Evolutionary conservation across 2,113 vertebrate species (phyloP), one percentile per base, ranked within the genome.

Genomic region (Alectura lathami): DNA sequence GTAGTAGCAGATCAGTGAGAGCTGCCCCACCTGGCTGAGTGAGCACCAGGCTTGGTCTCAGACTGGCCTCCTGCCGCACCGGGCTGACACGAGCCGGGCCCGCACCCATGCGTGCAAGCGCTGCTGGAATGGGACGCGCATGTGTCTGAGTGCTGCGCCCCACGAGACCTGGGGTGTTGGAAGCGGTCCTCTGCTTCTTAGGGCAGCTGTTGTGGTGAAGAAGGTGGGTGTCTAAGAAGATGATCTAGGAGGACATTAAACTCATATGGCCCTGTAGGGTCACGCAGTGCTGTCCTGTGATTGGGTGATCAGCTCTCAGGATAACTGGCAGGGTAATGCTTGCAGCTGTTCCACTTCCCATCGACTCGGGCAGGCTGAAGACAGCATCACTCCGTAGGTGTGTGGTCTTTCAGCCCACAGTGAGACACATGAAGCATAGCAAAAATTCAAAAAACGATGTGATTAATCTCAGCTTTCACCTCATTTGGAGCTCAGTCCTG

Each of bases 31-130:
- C 26, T 6, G 5, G 27, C 36, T 45, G 14, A 15, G 43, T 51
- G 38, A 18, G 20, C 0, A 2, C 42, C 0, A 2, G 3, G 6
- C 16, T 26, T 27, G 40, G 14, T 56, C 32, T 74, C 17, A 21
- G 70, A 42, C 2, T 60, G 36, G 45, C 21, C 21, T 30, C 17
- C 45, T 18, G 78, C 38, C 59, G 11, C 18, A 10, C 16, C 6
- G 26, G 32, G 8, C 22, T 67, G 22, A 51, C 23, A 15, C 8
- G 27, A 64, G 17, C 67, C 8, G 6, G 27, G 34, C 13, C n/a
- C 40, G 42, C 16, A 30, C 48, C 8, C 9, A 2, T 43, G 45
- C 11, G 29, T 50, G 29, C 23, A 17, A 14, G 47, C 29, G 24
- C 14, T 1, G 3, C 32, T 57, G 53, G 21, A 51, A 38, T 17